These are phyloP conservation scores for Trichogramma pretiosum DNA, from an alignment of 1,140 invertebrate species.

Conservation along the genomic window DNA sequence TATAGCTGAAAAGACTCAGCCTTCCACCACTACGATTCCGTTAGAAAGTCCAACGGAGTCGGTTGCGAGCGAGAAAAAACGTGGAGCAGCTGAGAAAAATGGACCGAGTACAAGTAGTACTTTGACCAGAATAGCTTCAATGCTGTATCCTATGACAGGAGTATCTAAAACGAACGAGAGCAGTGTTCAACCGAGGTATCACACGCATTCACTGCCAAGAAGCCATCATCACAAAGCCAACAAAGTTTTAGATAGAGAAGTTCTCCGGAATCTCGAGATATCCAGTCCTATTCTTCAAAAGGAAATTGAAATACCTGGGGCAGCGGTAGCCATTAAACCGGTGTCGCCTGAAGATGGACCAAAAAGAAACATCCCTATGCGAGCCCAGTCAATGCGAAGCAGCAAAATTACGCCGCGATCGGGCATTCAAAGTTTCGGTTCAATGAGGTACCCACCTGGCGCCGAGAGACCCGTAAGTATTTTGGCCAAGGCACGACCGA, in stretches of 20 bases:
- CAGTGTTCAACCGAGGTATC: slow-evolving; percentile 16
- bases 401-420: slow-evolving; percentile 49
- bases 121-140: slow-evolving; percentile 66
- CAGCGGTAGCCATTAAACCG: slow-evolving; percentile 48
- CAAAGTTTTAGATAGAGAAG: slow-evolving; percentile 59
- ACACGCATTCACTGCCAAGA: slow-evolving; percentile 50
- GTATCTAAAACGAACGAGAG: slow-evolving; percentile 23
- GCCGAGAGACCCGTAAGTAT: slow-evolving; percentile 62
- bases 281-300: slow-evolving; percentile 69
- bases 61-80: not conserved
- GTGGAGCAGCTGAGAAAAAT: not conserved
- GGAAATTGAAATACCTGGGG: slow-evolving; percentile 52
- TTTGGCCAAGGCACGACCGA: slow-evolving; percentile 50
- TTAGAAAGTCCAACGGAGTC: not conserved
- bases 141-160: slow-evolving; percentile 57
- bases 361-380: slow-evolving; percentile 52
- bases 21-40: not conserved
- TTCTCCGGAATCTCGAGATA: slow-evolving; percentile 66
- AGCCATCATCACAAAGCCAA: slow-evolving; percentile 52
- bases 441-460: slow-evolving; percentile 54
- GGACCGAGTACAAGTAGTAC: slow-evolving; percentile 41
- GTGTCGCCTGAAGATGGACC: slow-evolving; percentile 36
- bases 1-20: not conserved
- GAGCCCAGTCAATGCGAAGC: slow-evolving; percentile 69
- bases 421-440: slow-evolving; percentile 66